These are phyloP conservation scores for Spinibarbus caldwelli DNA, from an alignment of 2,797 vertebrate genomes.

Conservation along the genomic window DNA sequence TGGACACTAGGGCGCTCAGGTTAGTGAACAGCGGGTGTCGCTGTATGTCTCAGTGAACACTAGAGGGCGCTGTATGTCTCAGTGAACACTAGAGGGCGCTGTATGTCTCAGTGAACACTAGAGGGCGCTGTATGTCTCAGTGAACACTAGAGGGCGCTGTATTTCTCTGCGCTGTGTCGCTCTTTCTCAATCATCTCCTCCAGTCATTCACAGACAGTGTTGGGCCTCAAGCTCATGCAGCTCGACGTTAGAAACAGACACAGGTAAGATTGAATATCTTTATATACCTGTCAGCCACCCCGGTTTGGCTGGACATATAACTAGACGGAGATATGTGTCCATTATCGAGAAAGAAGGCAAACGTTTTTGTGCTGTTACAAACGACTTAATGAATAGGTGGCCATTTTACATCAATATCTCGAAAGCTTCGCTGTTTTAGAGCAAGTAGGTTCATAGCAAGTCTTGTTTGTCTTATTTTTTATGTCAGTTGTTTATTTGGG, in stretches of 20 bases:
- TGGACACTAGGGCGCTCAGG: background rate
- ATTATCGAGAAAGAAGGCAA: background rate
- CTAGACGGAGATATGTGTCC: background rate
- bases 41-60: background rate
- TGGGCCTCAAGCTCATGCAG: background rate
- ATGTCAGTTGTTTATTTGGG: background rate
- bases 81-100: no score
- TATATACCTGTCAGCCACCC: background rate
- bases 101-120: background rate
- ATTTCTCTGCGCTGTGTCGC: background rate
- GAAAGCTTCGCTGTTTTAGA: background rate
- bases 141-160: slow-evolving; percentile 9
- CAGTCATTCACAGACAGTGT: background rate
- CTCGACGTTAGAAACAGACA: slow-evolving; percentile 1
- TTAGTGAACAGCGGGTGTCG: background rate
- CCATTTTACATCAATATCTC: slow-evolving; percentile 74
- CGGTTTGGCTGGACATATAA: background rate
- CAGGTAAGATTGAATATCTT: slow-evolving; percentile 4
- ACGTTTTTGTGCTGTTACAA: background rate
- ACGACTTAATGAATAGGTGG: slow-evolving; percentile 78
- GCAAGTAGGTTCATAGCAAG: background rate
- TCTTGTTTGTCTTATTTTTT: background rate
- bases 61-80: slow-evolving; percentile 14
- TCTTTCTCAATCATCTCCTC: slow-evolving; percentile 9
- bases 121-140: background rate